phyloP scores from a whole-genome alignment of 2,888 invertebrate genomes.

The Lithosia quadra region DNA sequence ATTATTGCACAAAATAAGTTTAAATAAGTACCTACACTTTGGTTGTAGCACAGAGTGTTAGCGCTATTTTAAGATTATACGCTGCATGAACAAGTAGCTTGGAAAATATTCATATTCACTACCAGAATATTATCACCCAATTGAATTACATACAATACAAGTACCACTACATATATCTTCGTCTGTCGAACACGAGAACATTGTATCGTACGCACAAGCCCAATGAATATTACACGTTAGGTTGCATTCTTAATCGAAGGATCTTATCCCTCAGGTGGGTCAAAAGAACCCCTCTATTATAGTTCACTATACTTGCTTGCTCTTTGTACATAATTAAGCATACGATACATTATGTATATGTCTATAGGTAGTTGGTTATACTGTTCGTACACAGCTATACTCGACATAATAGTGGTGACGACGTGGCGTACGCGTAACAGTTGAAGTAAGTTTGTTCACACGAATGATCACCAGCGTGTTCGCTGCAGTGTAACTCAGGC shows the following conservation, averaged over 20 bases:
- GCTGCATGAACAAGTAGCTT: no score
- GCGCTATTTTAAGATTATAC: background rate
- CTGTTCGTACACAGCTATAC: background rate
- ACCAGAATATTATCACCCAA: background rate
- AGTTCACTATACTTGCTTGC: background rate
- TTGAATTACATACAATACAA: background rate
- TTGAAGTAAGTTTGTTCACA: no score
- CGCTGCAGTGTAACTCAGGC: no score
- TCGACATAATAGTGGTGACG: no score
- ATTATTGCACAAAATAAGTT: background rate
- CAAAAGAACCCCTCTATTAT: background rate
- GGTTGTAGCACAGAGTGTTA: background rate
- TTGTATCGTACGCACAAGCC: background rate
- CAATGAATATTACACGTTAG: constrained; percentile 9
- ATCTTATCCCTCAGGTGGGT: constrained; percentile 3
- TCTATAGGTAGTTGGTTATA: background rate
- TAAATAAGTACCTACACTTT: background rate
- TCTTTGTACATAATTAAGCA: constrained; percentile 3
- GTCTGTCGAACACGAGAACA: background rate
- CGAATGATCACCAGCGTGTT: no score
- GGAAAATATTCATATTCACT: background rate
- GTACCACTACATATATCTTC: no score
- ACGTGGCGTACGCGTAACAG: no score
- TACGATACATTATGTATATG: background rate
- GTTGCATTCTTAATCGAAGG: background rate